A percentile compares a stretch with the other conserved stretches of the same genome.
phyloP scores from a whole-genome alignment of 2,113 vertebrate genomes.

The Etia nguti region DNA sequence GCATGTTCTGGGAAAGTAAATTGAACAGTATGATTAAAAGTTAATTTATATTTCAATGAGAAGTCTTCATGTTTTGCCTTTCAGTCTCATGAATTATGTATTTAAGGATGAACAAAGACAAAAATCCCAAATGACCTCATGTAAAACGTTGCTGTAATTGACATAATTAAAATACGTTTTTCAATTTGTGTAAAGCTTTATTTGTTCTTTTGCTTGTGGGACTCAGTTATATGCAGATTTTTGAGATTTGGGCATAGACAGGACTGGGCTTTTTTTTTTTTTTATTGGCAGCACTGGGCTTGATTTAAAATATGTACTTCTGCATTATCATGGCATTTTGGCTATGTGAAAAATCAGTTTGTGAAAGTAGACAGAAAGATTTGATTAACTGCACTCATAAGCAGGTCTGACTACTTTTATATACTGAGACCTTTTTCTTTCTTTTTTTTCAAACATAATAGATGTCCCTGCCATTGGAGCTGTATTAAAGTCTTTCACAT shows the following conservation, averaged over 20 bases:
- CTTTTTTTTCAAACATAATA: neutral
- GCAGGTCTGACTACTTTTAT: neutral
- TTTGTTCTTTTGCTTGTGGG: neutral
- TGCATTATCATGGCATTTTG: neutral
- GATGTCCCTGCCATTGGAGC: neutral
- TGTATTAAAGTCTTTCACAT: slow-evolving; percentile 4
- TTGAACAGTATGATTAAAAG: slow-evolving; percentile 79
- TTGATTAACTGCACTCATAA: neutral
- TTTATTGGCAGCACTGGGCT: neutral
- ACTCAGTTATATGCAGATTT: neutral
- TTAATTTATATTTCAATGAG: slow-evolving; percentile 84
- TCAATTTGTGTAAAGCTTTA: slow-evolving; percentile 67
- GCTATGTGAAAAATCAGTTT: neutral
- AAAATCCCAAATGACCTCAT: slow-evolving; percentile 79
- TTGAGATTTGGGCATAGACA: neutral
- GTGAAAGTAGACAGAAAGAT: neutral
- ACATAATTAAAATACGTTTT: slow-evolving; percentile 81
- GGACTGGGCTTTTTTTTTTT: neutral
- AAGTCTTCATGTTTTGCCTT: slow-evolving; percentile 82
- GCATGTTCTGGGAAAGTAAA: slow-evolving; percentile 79
- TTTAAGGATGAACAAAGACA: slow-evolving; percentile 79
- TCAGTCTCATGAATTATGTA: slow-evolving; percentile 67
- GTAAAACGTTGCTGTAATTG: slow-evolving; percentile 83
- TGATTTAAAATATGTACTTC: neutral
- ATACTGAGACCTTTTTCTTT: neutral